Percentiles rank a stretch among this genome's conserved stretches.
Conservation (phyloP, 2,888 invertebrate species). For the Melangyna quadrimaculata region DNA sequence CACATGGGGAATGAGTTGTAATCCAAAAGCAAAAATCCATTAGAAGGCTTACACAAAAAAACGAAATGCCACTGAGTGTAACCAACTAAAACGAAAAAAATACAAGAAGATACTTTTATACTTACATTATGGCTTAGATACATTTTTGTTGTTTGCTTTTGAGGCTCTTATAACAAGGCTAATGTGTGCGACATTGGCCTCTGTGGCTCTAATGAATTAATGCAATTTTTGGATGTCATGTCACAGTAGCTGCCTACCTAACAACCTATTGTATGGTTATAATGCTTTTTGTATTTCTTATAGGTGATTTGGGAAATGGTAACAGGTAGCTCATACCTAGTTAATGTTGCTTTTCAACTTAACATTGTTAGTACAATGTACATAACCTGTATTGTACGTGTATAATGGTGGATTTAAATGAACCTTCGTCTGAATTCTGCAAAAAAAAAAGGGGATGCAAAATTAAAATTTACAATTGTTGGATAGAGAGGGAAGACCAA, state of each 20-base stretch:
- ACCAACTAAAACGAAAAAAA: constrained; percentile 29
- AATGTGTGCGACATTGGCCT: constrained; percentile 63
- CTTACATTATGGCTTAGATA: neutral
- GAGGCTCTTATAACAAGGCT: constrained; percentile 29
- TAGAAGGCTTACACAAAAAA: constrained; percentile 46
- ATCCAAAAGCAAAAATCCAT: constrained; percentile 53
- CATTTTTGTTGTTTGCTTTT: neutral
- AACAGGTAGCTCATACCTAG: neutral
- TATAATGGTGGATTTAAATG: too few relatives aligned
- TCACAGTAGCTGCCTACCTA: neutral
- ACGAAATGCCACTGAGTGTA: constrained; percentile 37
- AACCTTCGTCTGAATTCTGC: too few relatives aligned
- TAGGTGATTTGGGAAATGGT: neutral
- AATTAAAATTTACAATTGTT: too few relatives aligned
- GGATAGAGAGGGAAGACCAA: too few relatives aligned
- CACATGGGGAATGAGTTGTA: constrained; percentile 11
- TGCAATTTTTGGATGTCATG: constrained; percentile 55
- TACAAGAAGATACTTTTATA: neutral
- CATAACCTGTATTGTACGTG: too few relatives aligned
- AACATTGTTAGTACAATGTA: too few relatives aligned
- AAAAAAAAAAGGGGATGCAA: too few relatives aligned
- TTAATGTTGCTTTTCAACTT: too few relatives aligned
- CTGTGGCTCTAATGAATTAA: constrained; percentile 66
- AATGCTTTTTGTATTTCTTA: neutral
- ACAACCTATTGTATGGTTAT: too few relatives aligned